Conservation (phyloP, 2,113 vertebrate genomes). For the Trinectes maculatus region DNA sequence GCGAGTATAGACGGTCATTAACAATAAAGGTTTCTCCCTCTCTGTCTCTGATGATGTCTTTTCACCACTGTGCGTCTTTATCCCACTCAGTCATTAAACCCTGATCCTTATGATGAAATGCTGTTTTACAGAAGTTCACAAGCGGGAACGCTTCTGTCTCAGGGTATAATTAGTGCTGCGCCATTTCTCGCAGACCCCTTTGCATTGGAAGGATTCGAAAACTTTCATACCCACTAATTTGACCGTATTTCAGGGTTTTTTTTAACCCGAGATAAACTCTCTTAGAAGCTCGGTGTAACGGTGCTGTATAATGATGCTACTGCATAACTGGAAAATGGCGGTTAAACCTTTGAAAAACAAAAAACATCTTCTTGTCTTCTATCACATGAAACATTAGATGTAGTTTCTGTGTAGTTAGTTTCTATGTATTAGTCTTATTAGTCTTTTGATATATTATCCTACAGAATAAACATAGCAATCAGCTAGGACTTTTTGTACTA, state of each 20-base stretch:
- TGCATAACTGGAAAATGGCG: constrained; percentile 32
- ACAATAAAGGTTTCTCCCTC: constrained; percentile 70
- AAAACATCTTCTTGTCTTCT: constrained; percentile 17
- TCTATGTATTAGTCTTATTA: too few species aligned
- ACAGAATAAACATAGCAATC: too few species aligned
- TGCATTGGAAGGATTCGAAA: constrained; percentile 43
- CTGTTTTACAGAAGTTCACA: constrained; percentile 66
- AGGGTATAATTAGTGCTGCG: constrained; percentile 60
- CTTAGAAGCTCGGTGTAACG: constrained; percentile 11
- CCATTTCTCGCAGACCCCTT: constrained; percentile 50
- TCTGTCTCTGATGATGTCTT: constrained; percentile 49
- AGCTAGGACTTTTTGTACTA: too few species aligned
- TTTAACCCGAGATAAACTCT: constrained; percentile 19
- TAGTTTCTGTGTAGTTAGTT: not conserved
- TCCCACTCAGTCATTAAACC: constrained; percentile 73
- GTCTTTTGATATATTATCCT: too few species aligned
- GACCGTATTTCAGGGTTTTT: constrained; percentile 17
- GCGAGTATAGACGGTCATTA: constrained; percentile 67
- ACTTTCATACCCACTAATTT: constrained; percentile 56
- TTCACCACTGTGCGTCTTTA: constrained; percentile 41
- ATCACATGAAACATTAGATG: constrained; percentile 1
- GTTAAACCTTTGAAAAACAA: constrained; percentile 21
- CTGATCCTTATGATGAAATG: constrained; percentile 71
- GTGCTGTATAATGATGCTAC: constrained; percentile 45
- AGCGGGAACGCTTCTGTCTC: constrained; percentile 52